These are phyloP conservation scores for Phrynosoma blainvillii DNA, from an alignment of 2,113 vertebrate species.

Conservation along the genomic window DNA sequence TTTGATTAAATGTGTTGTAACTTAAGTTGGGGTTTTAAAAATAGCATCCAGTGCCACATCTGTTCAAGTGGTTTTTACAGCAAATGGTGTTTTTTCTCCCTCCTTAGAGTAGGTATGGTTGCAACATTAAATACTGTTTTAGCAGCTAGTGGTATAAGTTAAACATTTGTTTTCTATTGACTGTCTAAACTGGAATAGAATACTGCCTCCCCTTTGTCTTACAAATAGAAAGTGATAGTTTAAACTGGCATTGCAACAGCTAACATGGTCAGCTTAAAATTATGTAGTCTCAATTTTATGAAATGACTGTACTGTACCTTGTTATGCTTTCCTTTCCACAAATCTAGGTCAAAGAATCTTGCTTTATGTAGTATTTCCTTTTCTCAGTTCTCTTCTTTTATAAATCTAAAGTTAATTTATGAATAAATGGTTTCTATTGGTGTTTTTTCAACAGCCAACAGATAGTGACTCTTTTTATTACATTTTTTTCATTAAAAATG, in stretches of 20 bases:
- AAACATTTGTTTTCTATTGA: slow-evolving; percentile 66
- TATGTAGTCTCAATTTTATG: slow-evolving; percentile 59
- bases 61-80: slow-evolving; percentile 49
- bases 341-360: slow-evolving; percentile 68
- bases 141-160: slow-evolving; percentile 55
- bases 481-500: slow-evolving; percentile 33
- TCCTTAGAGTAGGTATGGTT: slow-evolving; percentile 56
- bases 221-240: slow-evolving; percentile 68
- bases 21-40: slow-evolving; percentile 26
- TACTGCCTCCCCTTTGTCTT: slow-evolving; percentile 50
- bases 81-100: slow-evolving; percentile 40
- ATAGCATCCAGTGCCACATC: slow-evolving; percentile 40
- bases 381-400: slow-evolving; percentile 42
- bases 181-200: slow-evolving; percentile 65
- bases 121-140: slow-evolving; percentile 68
- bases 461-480: slow-evolving; percentile 7
- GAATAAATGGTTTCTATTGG: slow-evolving; percentile 30
- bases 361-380: slow-evolving; percentile 59
- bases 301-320: slow-evolving; percentile 69
- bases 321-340: slow-evolving; percentile 57
- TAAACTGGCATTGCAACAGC: slow-evolving; percentile 69
- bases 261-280: slow-evolving; percentile 68
- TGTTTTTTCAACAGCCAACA: slow-evolving; percentile 8
- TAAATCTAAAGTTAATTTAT: slow-evolving; percentile 50
- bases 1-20: slow-evolving; percentile 32